Percentiles rank a stretch among this genome's conserved stretches.
phyloP scores from a whole-genome alignment of 1,140 invertebrate genomes.

The Bombus pyrosoma region DNA sequence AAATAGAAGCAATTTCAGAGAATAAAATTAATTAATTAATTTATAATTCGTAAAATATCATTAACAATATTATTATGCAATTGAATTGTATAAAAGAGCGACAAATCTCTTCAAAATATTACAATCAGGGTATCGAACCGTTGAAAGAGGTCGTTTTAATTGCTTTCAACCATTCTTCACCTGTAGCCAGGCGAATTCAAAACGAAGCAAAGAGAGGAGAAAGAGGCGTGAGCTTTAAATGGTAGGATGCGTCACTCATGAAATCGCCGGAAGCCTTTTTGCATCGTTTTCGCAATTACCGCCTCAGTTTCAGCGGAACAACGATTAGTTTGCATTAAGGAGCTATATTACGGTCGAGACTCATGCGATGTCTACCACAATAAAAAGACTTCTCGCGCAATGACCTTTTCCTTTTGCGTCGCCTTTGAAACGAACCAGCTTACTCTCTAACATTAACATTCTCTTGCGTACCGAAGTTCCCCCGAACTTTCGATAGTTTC shows the following conservation, averaged over 20 bases:
- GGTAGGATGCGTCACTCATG: conserved; percentile 53
- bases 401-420: conserved; percentile 38
- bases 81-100: too few species aligned
- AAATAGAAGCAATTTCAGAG: neutral
- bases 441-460: neutral
- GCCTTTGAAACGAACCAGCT: neutral
- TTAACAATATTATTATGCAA: too few species aligned
- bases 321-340: conserved; percentile 68
- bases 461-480: neutral
- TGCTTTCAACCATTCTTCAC: neutral
- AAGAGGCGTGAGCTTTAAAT: conserved; percentile 8
- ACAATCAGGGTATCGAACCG: neutral
- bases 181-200: too few species aligned
- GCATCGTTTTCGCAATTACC: conserved; percentile 68
- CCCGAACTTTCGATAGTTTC: neutral
- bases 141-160: neutral
- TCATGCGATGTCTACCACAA: conserved; percentile 66
- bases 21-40: too few species aligned
- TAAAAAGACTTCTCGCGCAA: conserved; percentile 63
- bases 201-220: neutral
- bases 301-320: conserved; percentile 60
- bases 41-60: too few species aligned
- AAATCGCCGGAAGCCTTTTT: conserved; percentile 67
- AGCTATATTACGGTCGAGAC: conserved; percentile 65
- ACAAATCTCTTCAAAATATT: neutral